Base-by-base conservation (phyloP, 1,140 invertebrate genomes). In the Papilio polytes region DNA sequence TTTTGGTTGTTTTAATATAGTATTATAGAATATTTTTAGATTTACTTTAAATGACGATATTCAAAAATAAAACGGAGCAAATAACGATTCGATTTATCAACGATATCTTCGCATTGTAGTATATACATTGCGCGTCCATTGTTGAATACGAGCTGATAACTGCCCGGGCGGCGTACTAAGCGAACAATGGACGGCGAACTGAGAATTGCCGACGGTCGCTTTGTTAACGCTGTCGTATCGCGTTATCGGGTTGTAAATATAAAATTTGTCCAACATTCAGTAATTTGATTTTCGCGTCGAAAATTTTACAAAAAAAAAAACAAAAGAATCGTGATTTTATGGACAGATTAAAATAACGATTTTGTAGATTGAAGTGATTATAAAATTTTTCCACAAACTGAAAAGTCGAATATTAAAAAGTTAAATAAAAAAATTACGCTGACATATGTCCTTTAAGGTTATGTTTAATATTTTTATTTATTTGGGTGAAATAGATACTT, bases 131-230 rank as follows among this genome's bases (percentile, higher is more conserved):
- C 36, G 9, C 72, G 72, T 44, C 72, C 12, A 74, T 74, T 74
- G 72, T 74, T 46, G 13, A 74, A 74, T 74, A 74, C n/a, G 41
- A 74, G 8, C 44, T 74, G 41, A 74, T 74, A 74, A 46, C 36
- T 74, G 36, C 36, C 72, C 36, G 72, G 18, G 41, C 9, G 10
- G 9, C 18, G 41, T 46, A 44, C n/a, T 74, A 74, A 41, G 20
- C 36, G 41, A 46, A 46, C 72, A 74, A 70, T 70, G 63, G 63
- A 70, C 26, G 12, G 63, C 12, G 12, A 66, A 59, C 9, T 20
- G 56, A 31, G 63, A 13, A 63, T 26, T 63, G 63, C 26, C 59
- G 22, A 63, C 22, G 63, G 63, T 70, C 26, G 63, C 26, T 70
- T 70, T 70, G 63, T 70, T 70, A 70, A 7, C 63, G 22, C 12